Evolutionary conservation across 1,140 invertebrate species (phyloP).

Genomic region (Platyura marginata): DNA sequence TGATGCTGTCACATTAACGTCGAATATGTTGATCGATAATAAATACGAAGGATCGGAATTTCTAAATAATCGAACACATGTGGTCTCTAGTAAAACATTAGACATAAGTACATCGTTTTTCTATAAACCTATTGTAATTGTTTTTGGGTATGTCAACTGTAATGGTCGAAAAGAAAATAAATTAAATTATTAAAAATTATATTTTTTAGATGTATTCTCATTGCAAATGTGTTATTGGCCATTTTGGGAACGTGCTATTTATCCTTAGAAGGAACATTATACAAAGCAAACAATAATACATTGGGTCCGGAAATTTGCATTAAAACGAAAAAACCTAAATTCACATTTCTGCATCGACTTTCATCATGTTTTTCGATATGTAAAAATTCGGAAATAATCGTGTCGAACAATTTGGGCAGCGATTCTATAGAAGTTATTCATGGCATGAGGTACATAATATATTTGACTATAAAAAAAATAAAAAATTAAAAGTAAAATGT

Average conservation of each 20-base stretch:
- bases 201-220: too few species aligned
- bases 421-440: conserved; percentile 8
- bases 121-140: conserved; percentile 8
- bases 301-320: too few species aligned
- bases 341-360: neutral
- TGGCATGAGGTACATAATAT: conserved; percentile 9
- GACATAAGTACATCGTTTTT: conserved; percentile 7
- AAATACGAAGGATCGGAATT: conserved; percentile 4
- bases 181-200: too few species aligned
- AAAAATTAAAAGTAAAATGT: neutral
- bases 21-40: neutral
- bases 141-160: conserved; percentile 8
- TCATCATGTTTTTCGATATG: neutral
- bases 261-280: too few species aligned
- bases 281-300: too few species aligned
- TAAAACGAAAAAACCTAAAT: neutral
- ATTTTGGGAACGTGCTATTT: too few species aligned
- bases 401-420: conserved; percentile 4
- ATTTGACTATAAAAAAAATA: conserved; percentile 7
- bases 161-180: neutral
- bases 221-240: too few species aligned
- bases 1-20: conserved; percentile 7
- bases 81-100: conserved; percentile 6
- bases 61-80: conserved; percentile 8
- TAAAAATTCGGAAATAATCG: conserved; percentile 2